phyloP scores from a whole-genome alignment of 2,797 vertebrate genomes.

The Zalophus californianus region DNA sequence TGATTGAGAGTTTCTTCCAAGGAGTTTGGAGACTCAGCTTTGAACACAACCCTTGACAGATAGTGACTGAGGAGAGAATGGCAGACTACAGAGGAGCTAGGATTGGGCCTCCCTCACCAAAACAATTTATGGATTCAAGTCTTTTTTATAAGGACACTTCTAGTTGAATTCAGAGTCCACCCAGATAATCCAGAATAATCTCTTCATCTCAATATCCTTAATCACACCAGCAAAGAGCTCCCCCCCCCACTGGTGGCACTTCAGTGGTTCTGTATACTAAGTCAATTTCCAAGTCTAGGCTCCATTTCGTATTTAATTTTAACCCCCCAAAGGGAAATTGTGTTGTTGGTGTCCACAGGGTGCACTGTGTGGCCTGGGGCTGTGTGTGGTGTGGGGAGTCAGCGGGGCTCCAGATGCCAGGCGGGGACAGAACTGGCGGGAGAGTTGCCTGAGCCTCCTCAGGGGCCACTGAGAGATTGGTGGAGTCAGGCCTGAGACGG shows the following conservation, averaged over 20 bases:
- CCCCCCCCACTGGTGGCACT: background rate
- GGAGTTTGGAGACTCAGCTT: background rate
- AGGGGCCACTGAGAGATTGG: background rate
- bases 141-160: background rate
- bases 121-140: background rate
- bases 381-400: background rate
- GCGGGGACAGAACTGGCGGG: background rate
- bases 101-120: background rate
- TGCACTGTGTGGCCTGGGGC: fast-evolving
- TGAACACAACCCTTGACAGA: background rate
- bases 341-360: background rate
- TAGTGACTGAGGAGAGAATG: background rate
- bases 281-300: background rate
- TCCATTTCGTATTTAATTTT: background rate
- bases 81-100: background rate
- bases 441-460: background rate
- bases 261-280: background rate
- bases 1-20: background rate
- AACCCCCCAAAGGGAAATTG: background rate
- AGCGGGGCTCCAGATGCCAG: background rate
- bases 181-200: background rate
- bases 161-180: background rate
- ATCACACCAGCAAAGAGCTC: background rate
- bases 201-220: background rate
- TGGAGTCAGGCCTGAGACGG: no score